Base-by-base conservation (phyloP, 2,113 vertebrate species). In the Machaerirhynchus nigripectus region DNA sequence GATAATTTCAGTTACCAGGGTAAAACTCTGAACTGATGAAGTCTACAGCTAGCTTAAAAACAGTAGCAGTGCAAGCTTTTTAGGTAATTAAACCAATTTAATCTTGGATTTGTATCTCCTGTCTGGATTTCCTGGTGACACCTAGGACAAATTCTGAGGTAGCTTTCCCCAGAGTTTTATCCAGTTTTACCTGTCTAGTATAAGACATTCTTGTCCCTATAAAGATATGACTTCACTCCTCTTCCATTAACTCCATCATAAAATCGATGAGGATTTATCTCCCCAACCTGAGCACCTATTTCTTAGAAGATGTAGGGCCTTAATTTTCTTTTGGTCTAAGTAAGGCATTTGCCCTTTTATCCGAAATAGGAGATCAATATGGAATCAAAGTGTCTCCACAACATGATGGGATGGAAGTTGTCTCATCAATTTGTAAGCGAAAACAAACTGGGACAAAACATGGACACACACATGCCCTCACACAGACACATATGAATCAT, bases 391-490 rank as follows among this genome's bases (percentile, higher is more conserved):
- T 28, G 28, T 59, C 77, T 55, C 52, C 47, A n/a, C 1, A 27
- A 20, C 13, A 13, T 21, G 13, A 46, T 40, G 28, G 24, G 28
- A 49, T 33, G 26, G 40, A 80, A 90, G 2, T 10, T 17, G 11
- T 63, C 27, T 90, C 26, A 61, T 37, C 9, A 67, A 50, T 60
- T 69, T 59, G 3, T 31, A 53, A 68, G 24, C 40, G n/a, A 35
- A 73, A 82, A 67, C 13, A 59, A 53, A 53, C 4, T 40, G 28
- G 30, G 10, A 21, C 15, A 55, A 77, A 77, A 42, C 20, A 6
- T 17, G 19, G 17, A n/a, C 1, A 10, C 17, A 37, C 3, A 33
- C 1, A 1, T 15, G 1, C 17, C 11, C 13, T 87, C 27, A 17
- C 42, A 71, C 3, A 13, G 55, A 26, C 5, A 37, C 4, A 5